Evolutionary conservation across 2,888 invertebrate species (phyloP).

Genomic region (Lobophora halterata): DNA sequence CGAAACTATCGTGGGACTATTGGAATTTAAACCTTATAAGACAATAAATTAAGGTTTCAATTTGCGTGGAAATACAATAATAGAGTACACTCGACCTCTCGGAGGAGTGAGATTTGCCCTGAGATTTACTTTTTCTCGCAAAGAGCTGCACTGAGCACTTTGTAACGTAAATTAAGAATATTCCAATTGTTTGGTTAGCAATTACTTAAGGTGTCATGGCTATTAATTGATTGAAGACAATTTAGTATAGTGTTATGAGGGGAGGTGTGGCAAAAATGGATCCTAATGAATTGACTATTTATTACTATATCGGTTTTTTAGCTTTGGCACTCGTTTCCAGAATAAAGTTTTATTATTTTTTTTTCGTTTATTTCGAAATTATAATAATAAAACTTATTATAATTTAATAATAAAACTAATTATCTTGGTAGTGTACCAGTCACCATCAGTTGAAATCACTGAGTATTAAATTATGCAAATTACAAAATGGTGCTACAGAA

Average conservation of each 20-base stretch:
- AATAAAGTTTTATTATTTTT: no score
- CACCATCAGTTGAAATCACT: no score
- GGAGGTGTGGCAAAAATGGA: not conserved
- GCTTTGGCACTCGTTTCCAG: no score
- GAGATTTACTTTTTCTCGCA: conserved; percentile 42
- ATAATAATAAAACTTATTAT: not conserved
- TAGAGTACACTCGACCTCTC: conserved; percentile 72
- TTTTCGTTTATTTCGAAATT: no score
- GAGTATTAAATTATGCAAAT: no score
- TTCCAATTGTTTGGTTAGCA: conserved; percentile 6
- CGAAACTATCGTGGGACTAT: conserved; percentile 41
- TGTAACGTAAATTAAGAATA: conserved; percentile 36
- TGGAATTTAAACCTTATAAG: conserved; percentile 38
- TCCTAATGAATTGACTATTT: no score
- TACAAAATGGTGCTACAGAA: no score
- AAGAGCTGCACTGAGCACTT: conserved; percentile 37
- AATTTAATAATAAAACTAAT: conserved; percentile 4
- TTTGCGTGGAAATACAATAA: conserved; percentile 48
- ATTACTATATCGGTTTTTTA: no score
- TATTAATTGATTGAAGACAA: not conserved
- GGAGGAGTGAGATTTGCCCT: conserved; percentile 60
- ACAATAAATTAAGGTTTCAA: conserved; percentile 37
- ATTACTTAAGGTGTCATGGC: conserved; percentile 5
- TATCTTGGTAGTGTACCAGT: no score
- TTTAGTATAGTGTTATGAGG: no score